Percentiles rank a stretch among this genome's conserved stretches.
These are phyloP conservation scores for Actinemys pallida DNA, from an alignment of 2,113 vertebrate species.

Conservation along the genomic window DNA sequence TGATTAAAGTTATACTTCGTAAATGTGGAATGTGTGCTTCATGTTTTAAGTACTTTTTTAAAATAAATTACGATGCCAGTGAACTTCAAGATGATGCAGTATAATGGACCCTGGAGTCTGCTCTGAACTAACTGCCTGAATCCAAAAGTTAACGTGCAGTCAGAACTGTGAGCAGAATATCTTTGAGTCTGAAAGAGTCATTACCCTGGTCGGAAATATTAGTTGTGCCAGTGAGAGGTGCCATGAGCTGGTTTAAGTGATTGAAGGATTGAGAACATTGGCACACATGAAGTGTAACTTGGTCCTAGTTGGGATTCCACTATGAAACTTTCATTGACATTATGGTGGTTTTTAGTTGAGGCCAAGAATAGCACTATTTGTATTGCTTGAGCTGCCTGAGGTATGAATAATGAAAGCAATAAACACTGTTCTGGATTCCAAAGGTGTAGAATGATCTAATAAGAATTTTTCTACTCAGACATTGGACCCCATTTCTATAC, in stretches of 20 bases:
- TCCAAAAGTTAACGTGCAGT: constrained; percentile 50
- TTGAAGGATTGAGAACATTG: constrained; percentile 52
- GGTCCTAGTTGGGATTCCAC: constrained; percentile 57
- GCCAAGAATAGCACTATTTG: constrained; percentile 61
- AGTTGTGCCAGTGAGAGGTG: constrained; percentile 52
- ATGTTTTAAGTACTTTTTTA: constrained; percentile 66
- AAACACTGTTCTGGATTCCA: constrained; percentile 35
- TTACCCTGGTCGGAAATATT: constrained; percentile 40
- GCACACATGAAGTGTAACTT: constrained; percentile 35
- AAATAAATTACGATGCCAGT: constrained; percentile 66
- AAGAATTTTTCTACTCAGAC: constrained; percentile 27
- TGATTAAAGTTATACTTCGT: constrained; percentile 75
- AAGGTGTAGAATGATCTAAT: constrained; percentile 51
- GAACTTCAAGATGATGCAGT: constrained; percentile 75
- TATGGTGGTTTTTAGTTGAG: background rate
- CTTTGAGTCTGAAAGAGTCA: constrained; percentile 44
- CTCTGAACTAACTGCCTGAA: constrained; percentile 63
- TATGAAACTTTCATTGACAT: constrained; percentile 23
- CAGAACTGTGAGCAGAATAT: constrained; percentile 44
- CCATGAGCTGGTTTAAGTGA: constrained; percentile 14
- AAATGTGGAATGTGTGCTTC: constrained; percentile 73
- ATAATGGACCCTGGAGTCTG: constrained; percentile 69
- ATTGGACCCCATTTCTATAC: constrained; percentile 10
- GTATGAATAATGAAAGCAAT: constrained; percentile 43
- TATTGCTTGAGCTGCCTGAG: constrained; percentile 14